These are phyloP conservation scores for Ptiloglossa arizonensis DNA, from an alignment of 1,140 invertebrate genomes.

Conservation along the genomic window DNA sequence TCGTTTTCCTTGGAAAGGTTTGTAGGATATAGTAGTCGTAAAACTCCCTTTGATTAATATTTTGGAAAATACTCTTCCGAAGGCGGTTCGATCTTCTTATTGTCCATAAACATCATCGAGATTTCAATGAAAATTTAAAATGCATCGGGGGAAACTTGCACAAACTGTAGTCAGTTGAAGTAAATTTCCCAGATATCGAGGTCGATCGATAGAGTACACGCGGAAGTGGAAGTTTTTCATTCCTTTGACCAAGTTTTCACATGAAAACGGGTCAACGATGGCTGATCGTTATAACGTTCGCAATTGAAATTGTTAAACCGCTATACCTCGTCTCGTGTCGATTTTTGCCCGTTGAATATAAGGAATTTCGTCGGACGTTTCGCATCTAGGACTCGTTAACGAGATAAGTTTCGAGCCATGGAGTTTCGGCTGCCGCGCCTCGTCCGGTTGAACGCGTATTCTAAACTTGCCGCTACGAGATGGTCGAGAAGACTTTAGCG, in stretches of 20 bases:
- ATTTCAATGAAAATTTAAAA: not conserved
- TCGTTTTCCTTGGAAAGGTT: not conserved
- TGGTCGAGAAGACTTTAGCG: not conserved
- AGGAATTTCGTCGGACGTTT: not conserved
- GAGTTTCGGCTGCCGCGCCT: not conserved
- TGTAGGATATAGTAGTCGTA: not conserved
- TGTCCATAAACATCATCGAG: too few species aligned
- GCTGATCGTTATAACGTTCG: too few species aligned
- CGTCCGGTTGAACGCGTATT: constrained; percentile 2
- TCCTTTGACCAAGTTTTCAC: constrained; percentile 11
- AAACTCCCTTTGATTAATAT: not conserved
- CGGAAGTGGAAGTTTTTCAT: not conserved
- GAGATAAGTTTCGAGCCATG: not conserved
- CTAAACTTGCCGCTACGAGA: not conserved
- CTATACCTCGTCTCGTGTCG: not conserved
- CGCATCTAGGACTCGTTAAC: not conserved
- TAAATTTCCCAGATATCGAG: constrained; percentile 15
- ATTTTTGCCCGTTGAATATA: too few species aligned
- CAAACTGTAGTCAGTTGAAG: not conserved
- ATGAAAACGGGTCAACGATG: not conserved
- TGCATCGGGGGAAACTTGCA: not conserved
- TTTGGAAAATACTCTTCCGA: not conserved
- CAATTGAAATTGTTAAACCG: not conserved
- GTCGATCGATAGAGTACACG: constrained; percentile 33
- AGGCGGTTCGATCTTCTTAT: not conserved